A percentile compares a stretch with the other conserved stretches of the same genome.
phyloP scores from a whole-genome alignment of 2,113 vertebrate genomes.

The Trochalopteron elliotii region DNA sequence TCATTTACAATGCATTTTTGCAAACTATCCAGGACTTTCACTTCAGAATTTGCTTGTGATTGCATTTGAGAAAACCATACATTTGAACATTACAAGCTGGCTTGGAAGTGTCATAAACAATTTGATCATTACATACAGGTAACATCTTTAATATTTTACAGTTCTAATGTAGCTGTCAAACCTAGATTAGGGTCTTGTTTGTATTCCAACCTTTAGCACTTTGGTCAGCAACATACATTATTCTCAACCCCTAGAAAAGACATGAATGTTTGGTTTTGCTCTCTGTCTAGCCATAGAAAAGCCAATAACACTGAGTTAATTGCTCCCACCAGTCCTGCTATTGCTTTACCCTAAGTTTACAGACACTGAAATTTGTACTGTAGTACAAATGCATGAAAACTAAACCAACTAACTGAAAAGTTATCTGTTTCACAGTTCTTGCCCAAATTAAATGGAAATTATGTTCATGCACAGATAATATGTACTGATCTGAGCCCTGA shows the following conservation, averaged over 20 bases:
- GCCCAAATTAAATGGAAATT: background rate
- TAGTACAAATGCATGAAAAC: background rate
- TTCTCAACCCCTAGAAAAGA: background rate
- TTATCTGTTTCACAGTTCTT: background rate
- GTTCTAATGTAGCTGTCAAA: background rate
- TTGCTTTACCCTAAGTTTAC: background rate
- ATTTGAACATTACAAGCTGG: background rate
- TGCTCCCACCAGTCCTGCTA: background rate
- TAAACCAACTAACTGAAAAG: background rate
- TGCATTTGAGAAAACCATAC: background rate
- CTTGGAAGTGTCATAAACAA: background rate
- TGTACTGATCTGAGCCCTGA: background rate
- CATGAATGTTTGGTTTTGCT: background rate
- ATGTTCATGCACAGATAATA: background rate
- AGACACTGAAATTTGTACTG: background rate
- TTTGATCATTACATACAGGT: background rate
- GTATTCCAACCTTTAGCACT: background rate
- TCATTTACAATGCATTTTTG: background rate
- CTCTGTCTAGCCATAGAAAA: background rate
- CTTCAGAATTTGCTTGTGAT: background rate
- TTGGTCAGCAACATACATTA: background rate
- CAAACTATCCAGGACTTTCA: background rate
- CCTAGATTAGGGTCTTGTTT: background rate
- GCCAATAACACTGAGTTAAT: background rate
- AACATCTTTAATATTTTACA: background rate